phyloP scores from a whole-genome alignment of 1,140 invertebrate species.

The Globodera rostochiensis region DNA sequence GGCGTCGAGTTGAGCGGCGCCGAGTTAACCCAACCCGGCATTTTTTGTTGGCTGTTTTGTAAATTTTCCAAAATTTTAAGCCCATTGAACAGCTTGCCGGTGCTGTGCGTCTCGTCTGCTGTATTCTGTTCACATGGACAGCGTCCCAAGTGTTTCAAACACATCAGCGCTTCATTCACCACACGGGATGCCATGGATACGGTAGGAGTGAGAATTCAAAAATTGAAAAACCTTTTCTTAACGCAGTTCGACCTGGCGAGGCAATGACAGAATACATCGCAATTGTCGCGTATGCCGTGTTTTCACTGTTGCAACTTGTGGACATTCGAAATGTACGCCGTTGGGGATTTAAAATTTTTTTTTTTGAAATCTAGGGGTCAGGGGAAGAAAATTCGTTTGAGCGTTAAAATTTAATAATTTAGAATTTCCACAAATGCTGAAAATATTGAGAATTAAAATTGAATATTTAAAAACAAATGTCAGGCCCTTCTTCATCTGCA shows the following conservation, averaged over 20 bases:
- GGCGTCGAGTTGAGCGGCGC: no score
- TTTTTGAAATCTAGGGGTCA: no score
- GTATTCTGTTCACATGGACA: conserved; percentile 50
- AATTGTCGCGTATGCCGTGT: conserved; percentile 51
- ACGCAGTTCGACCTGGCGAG: conserved; percentile 48
- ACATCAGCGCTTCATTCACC: conserved; percentile 48
- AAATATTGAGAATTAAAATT: no score
- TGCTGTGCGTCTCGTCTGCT: conserved; percentile 50
- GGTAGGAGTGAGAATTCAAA: conserved; percentile 29
- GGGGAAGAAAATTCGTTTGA: no score
- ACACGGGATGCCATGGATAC: conserved; percentile 57
- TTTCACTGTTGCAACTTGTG: conserved; percentile 50
- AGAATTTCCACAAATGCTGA: no score
- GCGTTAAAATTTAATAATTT: no score
- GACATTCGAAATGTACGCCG: conserved; percentile 48
- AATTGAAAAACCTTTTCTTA: background rate
- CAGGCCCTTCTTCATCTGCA: no score
- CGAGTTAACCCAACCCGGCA: no score
- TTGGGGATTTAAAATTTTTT: no score
- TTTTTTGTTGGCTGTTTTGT: no score
- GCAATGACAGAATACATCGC: conserved; percentile 59
- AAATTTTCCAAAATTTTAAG: conserved; percentile 25
- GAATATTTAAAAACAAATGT: no score
- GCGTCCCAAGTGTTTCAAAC: conserved; percentile 48
- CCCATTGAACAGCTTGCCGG: conserved; percentile 44